A percentile compares a stretch with the other conserved stretches of the same genome.
Conservation (phyloP, 2,888 invertebrate species). For the Tenthredo amoena region DNA sequence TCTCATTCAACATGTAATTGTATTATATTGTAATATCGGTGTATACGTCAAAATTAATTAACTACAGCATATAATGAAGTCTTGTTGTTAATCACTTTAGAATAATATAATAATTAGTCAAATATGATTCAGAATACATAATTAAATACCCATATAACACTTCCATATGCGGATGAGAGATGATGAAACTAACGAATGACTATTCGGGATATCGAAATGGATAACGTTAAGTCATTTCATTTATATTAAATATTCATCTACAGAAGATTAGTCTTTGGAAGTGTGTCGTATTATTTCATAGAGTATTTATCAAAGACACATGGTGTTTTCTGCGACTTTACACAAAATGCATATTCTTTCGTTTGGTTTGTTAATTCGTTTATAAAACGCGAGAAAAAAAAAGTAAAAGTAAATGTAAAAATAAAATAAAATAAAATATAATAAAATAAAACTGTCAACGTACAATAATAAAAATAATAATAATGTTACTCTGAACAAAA, state of each 20-base stretch:
- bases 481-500: conserved; percentile 17
- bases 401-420: not conserved
- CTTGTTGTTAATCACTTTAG: conserved; percentile 10
- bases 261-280: conserved; percentile 41
- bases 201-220: conserved; percentile 30
- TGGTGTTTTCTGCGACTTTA: not conserved
- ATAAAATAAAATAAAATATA: not conserved
- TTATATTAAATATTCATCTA: conserved; percentile 12
- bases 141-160: conserved; percentile 18
- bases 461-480: not conserved
- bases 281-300: conserved; percentile 13
- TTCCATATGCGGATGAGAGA: conserved; percentile 11
- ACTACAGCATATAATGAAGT: conserved; percentile 30
- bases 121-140: conserved; percentile 1
- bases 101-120: conserved; percentile 1
- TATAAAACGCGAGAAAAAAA: not conserved
- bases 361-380: not conserved
- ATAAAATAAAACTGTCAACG: conserved; percentile 24
- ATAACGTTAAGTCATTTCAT: not conserved
- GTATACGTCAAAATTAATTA: conserved; percentile 59
- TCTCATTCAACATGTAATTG: conserved; percentile 48
- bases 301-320: conserved; percentile 27
- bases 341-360: not conserved
- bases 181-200: conserved; percentile 32
- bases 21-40: not conserved